Evolutionary conservation across 2,113 vertebrate species (phyloP).

Genomic region (Acanthochromis polyacanthus): DNA sequence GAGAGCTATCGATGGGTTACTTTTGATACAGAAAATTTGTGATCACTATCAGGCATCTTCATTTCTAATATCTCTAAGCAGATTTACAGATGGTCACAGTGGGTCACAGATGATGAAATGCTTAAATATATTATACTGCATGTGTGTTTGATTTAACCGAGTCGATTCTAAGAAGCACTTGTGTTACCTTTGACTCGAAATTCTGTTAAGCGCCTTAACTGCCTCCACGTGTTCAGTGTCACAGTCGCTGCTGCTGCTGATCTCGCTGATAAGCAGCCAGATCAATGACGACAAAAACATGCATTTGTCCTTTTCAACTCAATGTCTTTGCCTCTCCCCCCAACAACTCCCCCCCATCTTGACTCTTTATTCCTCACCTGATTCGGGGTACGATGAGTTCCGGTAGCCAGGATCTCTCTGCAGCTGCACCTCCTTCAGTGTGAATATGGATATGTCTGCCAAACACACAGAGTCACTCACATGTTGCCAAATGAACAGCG

Average conservation of each 20-base stretch:
- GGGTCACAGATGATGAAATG: too few species aligned
- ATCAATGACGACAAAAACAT: neutral
- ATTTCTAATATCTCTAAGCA: too few species aligned
- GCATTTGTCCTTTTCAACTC: constrained; percentile 1
- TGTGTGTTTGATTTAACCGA: too few species aligned
- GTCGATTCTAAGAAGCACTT: too few species aligned
- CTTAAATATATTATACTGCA: too few species aligned
- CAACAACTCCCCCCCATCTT: neutral
- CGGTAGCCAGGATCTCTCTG: constrained; percentile 96
- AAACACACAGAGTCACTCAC: constrained; percentile 46
- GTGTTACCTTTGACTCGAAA: too few species aligned
- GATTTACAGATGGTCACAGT: too few species aligned
- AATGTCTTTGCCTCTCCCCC: neutral
- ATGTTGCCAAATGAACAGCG: constrained; percentile 39
- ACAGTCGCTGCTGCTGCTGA: too few species aligned
- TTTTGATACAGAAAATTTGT: too few species aligned
- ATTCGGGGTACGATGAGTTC: constrained; percentile 94
- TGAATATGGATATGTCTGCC: constrained; percentile 95
- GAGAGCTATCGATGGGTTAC: too few species aligned
- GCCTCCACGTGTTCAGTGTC: too few species aligned
- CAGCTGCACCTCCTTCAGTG: constrained; percentile 95
- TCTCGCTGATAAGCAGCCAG: neutral
- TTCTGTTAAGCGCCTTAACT: neutral
- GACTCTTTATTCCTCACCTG: constrained; percentile 83
- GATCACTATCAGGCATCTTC: too few species aligned